These are phyloP conservation scores for Neuroscelio doddi DNA, from an alignment of 2,888 invertebrate species.

Conservation along the genomic window DNA sequence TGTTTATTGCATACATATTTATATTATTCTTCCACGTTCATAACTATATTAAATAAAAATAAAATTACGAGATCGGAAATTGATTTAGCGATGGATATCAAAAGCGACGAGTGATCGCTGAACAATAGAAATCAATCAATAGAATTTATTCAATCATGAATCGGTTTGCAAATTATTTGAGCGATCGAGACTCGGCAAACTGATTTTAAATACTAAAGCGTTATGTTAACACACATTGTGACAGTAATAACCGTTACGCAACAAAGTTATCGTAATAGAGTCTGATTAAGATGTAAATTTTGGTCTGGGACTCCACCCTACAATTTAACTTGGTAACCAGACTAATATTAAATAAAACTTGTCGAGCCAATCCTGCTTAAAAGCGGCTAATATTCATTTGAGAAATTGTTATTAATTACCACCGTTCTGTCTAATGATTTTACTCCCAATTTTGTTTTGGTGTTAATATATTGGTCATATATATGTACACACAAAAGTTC, in stretches of 20 bases:
- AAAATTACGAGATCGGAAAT: slow-evolving; percentile 15
- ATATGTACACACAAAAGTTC: too few relatives aligned
- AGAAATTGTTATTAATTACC: slow-evolving; percentile 64
- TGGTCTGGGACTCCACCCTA: slow-evolving; percentile 57
- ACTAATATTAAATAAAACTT: slow-evolving; percentile 68
- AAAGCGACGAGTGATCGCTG: slow-evolving; percentile 64
- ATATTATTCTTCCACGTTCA: not conserved
- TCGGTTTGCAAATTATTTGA: slow-evolving; percentile 65
- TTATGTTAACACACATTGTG: slow-evolving; percentile 42
- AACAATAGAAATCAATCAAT: slow-evolving; percentile 70
- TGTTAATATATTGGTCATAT: too few relatives aligned
- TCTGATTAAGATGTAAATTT: slow-evolving; percentile 71
- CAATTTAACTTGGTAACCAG: slow-evolving; percentile 68
- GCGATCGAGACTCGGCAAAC: slow-evolving; percentile 50
- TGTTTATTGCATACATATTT: not conserved
- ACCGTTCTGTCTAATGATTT: too few relatives aligned
- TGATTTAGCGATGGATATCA: slow-evolving; percentile 52
- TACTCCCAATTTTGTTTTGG: too few relatives aligned
- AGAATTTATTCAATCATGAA: slow-evolving; percentile 63
- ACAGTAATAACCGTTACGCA: slow-evolving; percentile 51
- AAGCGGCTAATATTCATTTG: slow-evolving; percentile 63
- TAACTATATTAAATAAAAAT: not conserved
- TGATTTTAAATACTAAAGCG: slow-evolving; percentile 47
- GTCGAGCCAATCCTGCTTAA: slow-evolving; percentile 43
- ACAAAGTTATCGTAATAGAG: slow-evolving; percentile 67